Base-by-base conservation (phyloP, 2,888 invertebrate species). In the Scaptomyza tumidula region DNA sequence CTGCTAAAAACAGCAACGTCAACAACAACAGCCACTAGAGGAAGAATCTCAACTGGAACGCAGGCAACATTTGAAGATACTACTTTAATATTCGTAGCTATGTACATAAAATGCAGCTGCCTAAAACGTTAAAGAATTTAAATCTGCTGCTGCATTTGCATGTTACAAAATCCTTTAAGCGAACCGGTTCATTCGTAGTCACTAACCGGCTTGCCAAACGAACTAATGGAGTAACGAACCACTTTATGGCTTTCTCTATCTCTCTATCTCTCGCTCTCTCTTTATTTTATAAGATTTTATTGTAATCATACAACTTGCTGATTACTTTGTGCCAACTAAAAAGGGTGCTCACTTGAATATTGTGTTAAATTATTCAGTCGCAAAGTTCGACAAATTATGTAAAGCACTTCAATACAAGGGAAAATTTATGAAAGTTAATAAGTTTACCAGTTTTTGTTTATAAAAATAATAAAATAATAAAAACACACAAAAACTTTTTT, bases 61-160 rank as follows among this genome's bases (percentile, higher is more conserved):
- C 13, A 37, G 56, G 46, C 62, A 69, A 60, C 84, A 71, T 76
- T 86, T 83, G 76, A 69, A 69, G 72, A 41, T 41, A 41, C 80
- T 73, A 86, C 83, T 88, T 83, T 86, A 65, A 88, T 86, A 82
- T 83, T 88, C 74, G 78, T 52, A 65, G 50, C 79, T 66, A 39
- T 67, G 72, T 49, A 82, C 72, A 79, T 74, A 71, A 86, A 86
- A 82, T 74, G 64, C 77, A 80, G 79, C 68, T 68, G 70, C 78
- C 78, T 68, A 68, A 66, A 66, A 58, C 66, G 31, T 54, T 41
- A 60, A 68, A 57, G 65, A 65, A 64, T 65, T 64, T 65, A 64
- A 64, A 64, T 54, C 66, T 48, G 55, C 14, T 33, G 13, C 45
- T 13, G 62, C 43, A 76, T 73, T 63, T 77, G 73, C 68, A 72